These are phyloP conservation scores for Diachasmimorpha longicaudata DNA, from an alignment of 1,140 invertebrate genomes.

Conservation along the genomic window DNA sequence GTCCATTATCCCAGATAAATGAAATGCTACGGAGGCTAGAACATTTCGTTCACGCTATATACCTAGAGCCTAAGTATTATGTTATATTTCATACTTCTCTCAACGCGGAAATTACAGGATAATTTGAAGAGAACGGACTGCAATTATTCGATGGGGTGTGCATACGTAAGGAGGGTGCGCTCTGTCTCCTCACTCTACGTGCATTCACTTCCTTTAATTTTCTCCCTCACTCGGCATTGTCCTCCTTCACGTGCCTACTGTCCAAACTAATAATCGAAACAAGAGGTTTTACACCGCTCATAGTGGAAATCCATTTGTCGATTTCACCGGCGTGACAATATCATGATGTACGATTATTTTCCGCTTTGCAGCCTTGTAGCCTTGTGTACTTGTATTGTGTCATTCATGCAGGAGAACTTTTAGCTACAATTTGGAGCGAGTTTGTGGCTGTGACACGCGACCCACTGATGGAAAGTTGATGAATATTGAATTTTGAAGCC, in stretches of 20 bases:
- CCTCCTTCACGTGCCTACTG: background rate
- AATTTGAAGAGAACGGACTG: conserved; percentile 54
- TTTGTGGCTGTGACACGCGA: background rate
- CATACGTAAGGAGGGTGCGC: conserved; percentile 50
- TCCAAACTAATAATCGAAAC: background rate
- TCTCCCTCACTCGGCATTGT: background rate
- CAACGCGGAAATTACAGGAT: conserved; percentile 51
- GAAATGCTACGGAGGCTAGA: background rate
- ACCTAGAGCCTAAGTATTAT: conserved; percentile 8
- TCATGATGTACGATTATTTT: background rate
- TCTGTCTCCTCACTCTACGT: background rate
- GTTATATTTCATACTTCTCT: conserved; percentile 51
- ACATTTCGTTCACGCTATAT: background rate
- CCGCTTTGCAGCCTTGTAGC: background rate
- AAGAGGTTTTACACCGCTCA: background rate
- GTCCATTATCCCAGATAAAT: too few relatives aligned
- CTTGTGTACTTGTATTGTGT: background rate
- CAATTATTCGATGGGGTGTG: conserved; percentile 54
- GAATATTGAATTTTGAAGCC: conserved; percentile 5
- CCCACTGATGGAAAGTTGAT: background rate
- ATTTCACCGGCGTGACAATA: background rate
- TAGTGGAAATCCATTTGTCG: background rate
- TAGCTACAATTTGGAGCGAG: background rate
- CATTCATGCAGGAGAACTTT: background rate
- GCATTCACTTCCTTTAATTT: conserved; percentile 13